Conservation (phyloP, 2,888 invertebrate genomes). For the Mythimna impura region DNA sequence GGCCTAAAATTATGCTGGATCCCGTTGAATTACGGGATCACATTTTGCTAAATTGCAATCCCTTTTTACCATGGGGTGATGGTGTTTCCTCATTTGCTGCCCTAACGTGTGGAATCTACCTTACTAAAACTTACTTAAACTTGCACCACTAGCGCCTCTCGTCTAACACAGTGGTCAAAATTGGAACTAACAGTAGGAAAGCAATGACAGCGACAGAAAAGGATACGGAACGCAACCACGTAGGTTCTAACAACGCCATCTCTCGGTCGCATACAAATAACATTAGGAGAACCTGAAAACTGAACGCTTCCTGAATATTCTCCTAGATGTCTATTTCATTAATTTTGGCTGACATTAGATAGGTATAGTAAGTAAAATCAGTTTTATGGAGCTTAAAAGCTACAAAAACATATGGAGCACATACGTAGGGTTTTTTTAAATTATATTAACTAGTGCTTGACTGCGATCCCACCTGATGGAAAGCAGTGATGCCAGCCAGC, state of each 20-base stretch:
- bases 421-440: too few species aligned
- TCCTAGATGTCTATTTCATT: constrained; percentile 37
- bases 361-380: not conserved
- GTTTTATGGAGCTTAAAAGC: not conserved
- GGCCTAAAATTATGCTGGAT: too few species aligned
- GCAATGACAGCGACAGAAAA: not conserved
- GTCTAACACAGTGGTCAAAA: not conserved
- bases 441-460: too few species aligned
- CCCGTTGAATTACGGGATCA: too few species aligned
- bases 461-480: too few species aligned
- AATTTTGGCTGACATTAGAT: not conserved
- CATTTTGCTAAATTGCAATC: too few species aligned
- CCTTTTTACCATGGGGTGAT: not conserved
- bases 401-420: not conserved
- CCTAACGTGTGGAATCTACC: not conserved
- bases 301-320: constrained; percentile 1
- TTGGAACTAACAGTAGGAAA: not conserved
- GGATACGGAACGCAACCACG: too few species aligned
- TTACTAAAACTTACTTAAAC: not conserved
- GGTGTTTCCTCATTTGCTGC: not conserved
- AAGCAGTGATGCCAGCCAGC: too few species aligned
- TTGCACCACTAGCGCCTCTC: not conserved
- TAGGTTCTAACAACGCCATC: constrained; percentile 31
- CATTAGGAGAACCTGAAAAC: not conserved
- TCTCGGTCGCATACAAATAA: not conserved